Evolutionary conservation across 2,797 vertebrate genomes (phyloP).

Genomic region (Hemibagrus guttatus): DNA sequence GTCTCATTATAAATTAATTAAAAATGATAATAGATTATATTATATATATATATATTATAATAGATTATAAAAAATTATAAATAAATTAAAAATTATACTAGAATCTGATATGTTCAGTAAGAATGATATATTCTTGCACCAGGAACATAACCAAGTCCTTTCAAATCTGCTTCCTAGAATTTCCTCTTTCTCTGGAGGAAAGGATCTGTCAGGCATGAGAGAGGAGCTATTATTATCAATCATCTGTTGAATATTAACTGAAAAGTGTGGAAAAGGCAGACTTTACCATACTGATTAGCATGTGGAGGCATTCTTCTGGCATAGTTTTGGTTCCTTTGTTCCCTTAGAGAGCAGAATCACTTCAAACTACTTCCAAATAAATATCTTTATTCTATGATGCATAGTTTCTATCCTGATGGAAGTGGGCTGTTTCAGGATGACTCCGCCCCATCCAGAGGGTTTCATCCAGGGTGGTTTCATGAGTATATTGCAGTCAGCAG

Average conservation of each 20-base stretch:
- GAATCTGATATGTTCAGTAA: not conserved
- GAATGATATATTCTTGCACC: not conserved
- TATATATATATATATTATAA: no score
- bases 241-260: conserved; percentile 54
- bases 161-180: conserved; percentile 46
- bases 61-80: no score
- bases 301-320: conserved; percentile 14
- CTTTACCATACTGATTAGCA: conserved; percentile 49
- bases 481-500: not conserved
- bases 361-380: not conserved
- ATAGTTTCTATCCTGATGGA: not conserved
- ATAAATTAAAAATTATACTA: not conserved
- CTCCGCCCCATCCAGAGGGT: not conserved
- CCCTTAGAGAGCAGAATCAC: not conserved
- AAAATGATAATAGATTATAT: not conserved
- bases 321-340: not conserved
- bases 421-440: not conserved
- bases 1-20: not conserved
- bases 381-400: not conserved
- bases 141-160: conserved; percentile 8
- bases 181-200: conserved; percentile 51
- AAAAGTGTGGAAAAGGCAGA: conserved; percentile 46
- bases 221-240: conserved; percentile 53
- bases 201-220: conserved; percentile 53
- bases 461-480: not conserved